Evolutionary conservation across 2,888 invertebrate species (phyloP).

Genomic region (Matsumyia berberina): DNA sequence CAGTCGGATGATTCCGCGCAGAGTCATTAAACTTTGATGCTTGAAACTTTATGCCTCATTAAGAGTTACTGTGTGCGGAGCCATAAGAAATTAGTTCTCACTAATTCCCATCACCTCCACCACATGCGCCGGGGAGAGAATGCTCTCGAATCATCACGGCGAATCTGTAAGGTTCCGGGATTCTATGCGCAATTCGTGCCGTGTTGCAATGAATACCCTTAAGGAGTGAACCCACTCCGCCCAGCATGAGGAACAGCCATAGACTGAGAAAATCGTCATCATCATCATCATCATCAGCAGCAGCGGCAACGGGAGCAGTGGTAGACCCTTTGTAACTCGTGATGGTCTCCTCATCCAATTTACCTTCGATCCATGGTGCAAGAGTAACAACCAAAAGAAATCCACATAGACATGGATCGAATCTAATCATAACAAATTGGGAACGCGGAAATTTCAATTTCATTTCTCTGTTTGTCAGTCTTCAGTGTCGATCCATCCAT

Average conservation of each 20-base stretch:
- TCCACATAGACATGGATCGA: conserved; percentile 52
- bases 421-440: conserved; percentile 74
- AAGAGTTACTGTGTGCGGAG: not conserved
- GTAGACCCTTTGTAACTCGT: conserved; percentile 50
- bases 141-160: conserved; percentile 34
- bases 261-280: conserved; percentile 2
- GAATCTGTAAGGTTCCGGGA: conserved; percentile 36
- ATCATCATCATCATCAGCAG: conserved; percentile 27
- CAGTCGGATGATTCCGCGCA: not conserved
- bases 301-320: conserved; percentile 53
- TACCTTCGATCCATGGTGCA: conserved; percentile 35
- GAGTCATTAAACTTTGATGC: not conserved
- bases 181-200: conserved; percentile 53
- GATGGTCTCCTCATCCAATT: conserved; percentile 46
- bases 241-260: conserved; percentile 10
- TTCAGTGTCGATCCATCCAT: conserved; percentile 38
- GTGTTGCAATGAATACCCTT: conserved; percentile 29
- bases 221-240: conserved; percentile 15
- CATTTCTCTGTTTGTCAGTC: conserved; percentile 67
- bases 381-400: conserved; percentile 33
- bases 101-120: conserved; percentile 6
- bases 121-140: not conserved
- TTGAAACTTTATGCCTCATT: conserved; percentile 4
- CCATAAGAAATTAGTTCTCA: not conserved
- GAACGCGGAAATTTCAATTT: conserved; percentile 75